Evolutionary conservation across 2,797 vertebrate genomes (phyloP).

Genomic region (Erethizon dorsatum): DNA sequence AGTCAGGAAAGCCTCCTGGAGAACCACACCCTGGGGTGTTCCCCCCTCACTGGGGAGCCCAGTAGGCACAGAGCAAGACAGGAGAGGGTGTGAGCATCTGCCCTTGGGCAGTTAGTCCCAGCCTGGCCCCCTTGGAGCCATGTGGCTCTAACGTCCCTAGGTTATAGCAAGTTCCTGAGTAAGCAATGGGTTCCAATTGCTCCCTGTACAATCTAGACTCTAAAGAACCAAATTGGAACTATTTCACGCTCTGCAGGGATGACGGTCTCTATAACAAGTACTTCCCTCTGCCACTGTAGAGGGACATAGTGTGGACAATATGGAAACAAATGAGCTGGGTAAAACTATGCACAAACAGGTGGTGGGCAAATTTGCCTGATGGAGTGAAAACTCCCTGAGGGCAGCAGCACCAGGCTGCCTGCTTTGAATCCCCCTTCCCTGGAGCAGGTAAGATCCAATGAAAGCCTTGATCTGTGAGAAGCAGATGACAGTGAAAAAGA

Average conservation of each 20-base stretch:
- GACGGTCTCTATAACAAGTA: background rate
- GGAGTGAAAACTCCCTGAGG: background rate
- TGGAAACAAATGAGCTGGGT: rapidly evolving
- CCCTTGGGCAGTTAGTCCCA: background rate
- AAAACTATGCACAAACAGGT: background rate
- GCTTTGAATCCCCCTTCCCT: background rate
- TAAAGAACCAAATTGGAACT: background rate
- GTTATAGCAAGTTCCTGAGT: background rate
- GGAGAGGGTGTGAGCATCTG: too few species aligned
- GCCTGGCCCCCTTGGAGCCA: background rate
- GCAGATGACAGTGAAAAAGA: background rate
- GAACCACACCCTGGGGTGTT: background rate
- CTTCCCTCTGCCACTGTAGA: background rate
- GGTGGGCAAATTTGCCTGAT: background rate
- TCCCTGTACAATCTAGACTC: background rate
- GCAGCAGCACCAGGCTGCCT: background rate
- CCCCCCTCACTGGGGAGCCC: background rate
- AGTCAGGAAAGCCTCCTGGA: background rate
- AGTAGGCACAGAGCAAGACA: rapidly evolving
- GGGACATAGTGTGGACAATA: rapidly evolving
- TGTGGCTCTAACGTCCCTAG: background rate
- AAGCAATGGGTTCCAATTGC: background rate
- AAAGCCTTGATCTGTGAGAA: background rate
- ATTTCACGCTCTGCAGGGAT: background rate
- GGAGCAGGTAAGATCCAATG: background rate